Percentiles rank a stretch among this genome's conserved stretches.
These are phyloP conservation scores for Aphodius granarius DNA, from an alignment of 2,888 invertebrate species.

Conservation along the genomic window DNA sequence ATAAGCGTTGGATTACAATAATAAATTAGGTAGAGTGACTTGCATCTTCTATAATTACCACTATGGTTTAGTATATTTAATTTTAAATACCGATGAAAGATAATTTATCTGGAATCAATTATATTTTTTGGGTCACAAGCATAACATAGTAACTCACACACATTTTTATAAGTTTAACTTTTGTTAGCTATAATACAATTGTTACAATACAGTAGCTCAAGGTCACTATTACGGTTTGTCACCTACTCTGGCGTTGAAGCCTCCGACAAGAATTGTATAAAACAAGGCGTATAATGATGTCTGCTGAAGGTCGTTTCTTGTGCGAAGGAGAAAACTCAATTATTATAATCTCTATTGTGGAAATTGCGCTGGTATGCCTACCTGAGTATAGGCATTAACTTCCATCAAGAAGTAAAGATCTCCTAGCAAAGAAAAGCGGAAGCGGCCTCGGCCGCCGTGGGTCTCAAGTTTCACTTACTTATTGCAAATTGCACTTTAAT, in stretches of 20 bases:
- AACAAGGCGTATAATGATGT: no score
- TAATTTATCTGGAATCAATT: background rate
- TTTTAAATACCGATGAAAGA: background rate
- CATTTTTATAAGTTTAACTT: no score
- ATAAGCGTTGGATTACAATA: background rate
- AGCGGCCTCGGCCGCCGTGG: background rate
- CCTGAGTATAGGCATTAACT: background rate
- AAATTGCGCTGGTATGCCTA: background rate
- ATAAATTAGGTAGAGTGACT: background rate
- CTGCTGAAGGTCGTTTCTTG: conserved; percentile 8
- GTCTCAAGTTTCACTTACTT: conserved; percentile 8
- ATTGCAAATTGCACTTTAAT: conserved; percentile 12
- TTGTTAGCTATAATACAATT: no score
- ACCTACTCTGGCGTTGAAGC: no score
- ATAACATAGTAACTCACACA: background rate
- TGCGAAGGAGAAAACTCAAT: conserved; percentile 9
- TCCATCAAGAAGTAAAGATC: background rate
- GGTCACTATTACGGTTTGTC: no score
- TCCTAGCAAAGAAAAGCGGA: conserved; percentile 1
- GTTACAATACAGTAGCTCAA: no score
- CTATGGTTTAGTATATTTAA: background rate
- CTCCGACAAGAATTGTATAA: no score
- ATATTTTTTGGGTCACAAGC: background rate
- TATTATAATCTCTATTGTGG: background rate
- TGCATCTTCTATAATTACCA: background rate